Percentiles rank a stretch among this genome's conserved stretches.
phyloP scores from a whole-genome alignment of 2,888 invertebrate species.

The Emesis furor region DNA sequence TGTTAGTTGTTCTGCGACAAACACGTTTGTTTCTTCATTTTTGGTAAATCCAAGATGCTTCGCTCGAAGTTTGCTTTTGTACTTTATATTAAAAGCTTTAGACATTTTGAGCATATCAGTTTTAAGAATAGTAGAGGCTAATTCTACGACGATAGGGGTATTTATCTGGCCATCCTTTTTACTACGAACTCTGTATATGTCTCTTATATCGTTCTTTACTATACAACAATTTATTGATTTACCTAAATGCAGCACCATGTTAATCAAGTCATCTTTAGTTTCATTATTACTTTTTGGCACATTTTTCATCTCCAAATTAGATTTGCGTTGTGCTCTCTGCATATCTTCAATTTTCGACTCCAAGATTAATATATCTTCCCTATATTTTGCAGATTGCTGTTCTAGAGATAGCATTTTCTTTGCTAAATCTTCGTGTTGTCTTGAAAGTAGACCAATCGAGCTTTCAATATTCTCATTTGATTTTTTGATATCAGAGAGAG shows the following conservation, averaged over 20 bases:
- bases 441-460: background rate
- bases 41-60: slow-evolving; percentile 56
- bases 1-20: slow-evolving; percentile 43
- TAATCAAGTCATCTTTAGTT: too few species aligned
- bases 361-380: background rate
- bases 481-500: background rate
- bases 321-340: background rate
- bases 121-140: background rate
- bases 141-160: background rate
- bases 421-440: background rate
- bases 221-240: slow-evolving; percentile 32
- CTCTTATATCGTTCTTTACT: slow-evolving; percentile 48
- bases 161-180: background rate
- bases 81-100: slow-evolving; percentile 25
- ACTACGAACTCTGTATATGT: slow-evolving; percentile 15
- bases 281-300: too few species aligned
- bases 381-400: background rate
- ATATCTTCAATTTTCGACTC: background rate
- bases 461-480: background rate
- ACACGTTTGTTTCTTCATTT: slow-evolving; percentile 43
- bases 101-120: background rate
- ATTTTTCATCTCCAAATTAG: too few species aligned
- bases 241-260: background rate
- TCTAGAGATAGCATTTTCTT: background rate
- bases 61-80: slow-evolving; percentile 59